A percentile compares a stretch with the other conserved stretches of the same genome.
These are phyloP conservation scores for Cossypha niveicapilla DNA, from an alignment of 2,797 vertebrate species.

Conservation along the genomic window DNA sequence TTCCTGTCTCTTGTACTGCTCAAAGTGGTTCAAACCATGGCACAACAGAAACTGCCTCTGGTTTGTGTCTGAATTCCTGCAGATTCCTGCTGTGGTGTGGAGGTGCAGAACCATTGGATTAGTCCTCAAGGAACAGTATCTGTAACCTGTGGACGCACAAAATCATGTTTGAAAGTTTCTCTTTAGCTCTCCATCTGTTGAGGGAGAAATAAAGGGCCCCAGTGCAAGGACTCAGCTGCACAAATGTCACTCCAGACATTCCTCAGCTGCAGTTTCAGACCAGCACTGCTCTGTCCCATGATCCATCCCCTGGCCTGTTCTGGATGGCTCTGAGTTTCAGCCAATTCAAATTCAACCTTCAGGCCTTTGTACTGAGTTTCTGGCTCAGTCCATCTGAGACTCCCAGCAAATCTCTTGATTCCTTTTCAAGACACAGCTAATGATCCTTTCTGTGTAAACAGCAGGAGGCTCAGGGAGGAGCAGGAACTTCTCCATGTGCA, in stretches of 20 bases:
- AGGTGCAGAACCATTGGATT: neutral
- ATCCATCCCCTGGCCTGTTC: neutral
- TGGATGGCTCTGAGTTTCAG: neutral
- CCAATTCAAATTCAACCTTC: neutral
- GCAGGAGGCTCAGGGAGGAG: neutral
- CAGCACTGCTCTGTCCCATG: neutral
- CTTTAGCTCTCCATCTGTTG: neutral
- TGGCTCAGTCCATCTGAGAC: neutral
- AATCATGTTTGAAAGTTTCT: neutral
- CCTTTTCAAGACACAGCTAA: neutral
- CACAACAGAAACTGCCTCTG: neutral
- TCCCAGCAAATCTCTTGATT: neutral
- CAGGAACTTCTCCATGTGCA: accelerated
- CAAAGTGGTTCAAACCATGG: neutral
- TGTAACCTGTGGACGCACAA: neutral
- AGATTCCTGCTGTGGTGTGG: neutral
- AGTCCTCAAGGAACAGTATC: neutral
- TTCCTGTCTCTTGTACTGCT: neutral
- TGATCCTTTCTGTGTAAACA: neutral
- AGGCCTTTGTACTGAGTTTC: neutral
- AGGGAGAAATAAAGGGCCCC: neutral
- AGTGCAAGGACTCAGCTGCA: neutral
- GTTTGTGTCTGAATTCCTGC: neutral
- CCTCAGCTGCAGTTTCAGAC: neutral
- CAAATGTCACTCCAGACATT: neutral